Evolutionary conservation across 2,797 vertebrate genomes (phyloP).

Genomic region (Tauraco hartlaubi): DNA sequence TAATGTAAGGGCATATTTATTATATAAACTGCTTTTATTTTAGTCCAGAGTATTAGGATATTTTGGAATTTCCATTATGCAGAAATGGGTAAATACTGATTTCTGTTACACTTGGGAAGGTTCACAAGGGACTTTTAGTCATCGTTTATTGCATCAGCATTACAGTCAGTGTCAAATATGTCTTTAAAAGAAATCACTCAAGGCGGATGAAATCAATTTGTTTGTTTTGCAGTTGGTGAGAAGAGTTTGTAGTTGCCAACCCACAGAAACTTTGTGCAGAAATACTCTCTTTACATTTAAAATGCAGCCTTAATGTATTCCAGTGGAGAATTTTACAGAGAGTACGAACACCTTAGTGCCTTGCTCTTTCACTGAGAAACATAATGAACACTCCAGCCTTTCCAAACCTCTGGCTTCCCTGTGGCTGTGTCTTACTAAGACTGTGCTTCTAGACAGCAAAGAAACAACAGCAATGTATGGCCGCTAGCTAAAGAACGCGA

Average conservation of each 20-base stretch:
- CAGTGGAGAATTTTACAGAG: not conserved
- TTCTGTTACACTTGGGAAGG: not conserved
- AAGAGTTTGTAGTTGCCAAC: not conserved
- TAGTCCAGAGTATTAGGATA: not conserved
- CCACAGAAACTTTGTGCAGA: not conserved
- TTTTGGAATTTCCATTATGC: not conserved
- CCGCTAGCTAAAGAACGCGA: fast-evolving
- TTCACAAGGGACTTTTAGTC: not conserved
- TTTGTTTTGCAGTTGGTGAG: not conserved
- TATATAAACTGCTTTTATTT: not conserved
- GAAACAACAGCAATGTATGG: not conserved
- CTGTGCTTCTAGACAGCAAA: not conserved
- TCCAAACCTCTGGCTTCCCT: not conserved
- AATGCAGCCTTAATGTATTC: not conserved
- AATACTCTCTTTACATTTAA: not conserved
- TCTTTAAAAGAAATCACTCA: not conserved
- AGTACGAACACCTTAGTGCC: not conserved
- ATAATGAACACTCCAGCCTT: not conserved
- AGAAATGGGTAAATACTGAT: not conserved
- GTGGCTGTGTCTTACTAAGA: not conserved
- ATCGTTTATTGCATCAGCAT: not conserved
- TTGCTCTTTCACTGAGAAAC: not conserved
- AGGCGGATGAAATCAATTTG: not conserved
- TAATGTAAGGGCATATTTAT: not conserved
- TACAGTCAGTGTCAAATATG: not conserved